phyloP scores from a whole-genome alignment of 2,888 invertebrate genomes.

The Tolmerus cingulatus region DNA sequence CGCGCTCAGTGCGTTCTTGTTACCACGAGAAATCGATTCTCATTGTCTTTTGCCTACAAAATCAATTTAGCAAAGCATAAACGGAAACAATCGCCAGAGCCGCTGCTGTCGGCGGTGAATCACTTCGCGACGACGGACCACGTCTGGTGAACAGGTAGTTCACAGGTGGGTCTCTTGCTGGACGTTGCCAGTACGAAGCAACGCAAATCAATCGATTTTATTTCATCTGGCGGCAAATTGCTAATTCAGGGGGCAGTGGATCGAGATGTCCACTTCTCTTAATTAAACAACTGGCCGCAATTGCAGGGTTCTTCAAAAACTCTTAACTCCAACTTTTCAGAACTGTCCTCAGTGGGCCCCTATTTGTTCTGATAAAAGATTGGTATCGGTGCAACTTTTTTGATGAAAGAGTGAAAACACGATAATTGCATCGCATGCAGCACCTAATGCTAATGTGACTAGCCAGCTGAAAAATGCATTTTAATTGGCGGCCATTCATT shows the following conservation, averaged over 20 bases:
- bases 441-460: neutral
- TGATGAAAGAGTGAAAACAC: neutral
- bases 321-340: neutral
- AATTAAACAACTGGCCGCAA: neutral
- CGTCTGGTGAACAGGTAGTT: conserved; percentile 10
- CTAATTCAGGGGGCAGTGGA: neutral
- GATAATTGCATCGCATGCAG: neutral
- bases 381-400: neutral
- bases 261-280: neutral
- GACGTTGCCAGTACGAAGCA: neutral
- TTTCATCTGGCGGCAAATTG: neutral
- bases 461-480: neutral
- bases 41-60: conserved; percentile 4
- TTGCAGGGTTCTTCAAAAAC: neutral
- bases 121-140: neutral
- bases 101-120: neutral
- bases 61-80: conserved; percentile 36
- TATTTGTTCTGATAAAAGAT: neutral
- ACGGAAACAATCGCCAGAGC: neutral
- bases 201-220: neutral
- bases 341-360: neutral
- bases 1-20: neutral
- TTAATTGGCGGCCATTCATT: neutral
- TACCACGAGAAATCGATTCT: conserved; percentile 25
- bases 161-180: conserved; percentile 19